Percentiles rank a stretch among this genome's conserved stretches.
Evolutionary conservation across 64 coral and sea anemone genomes (phyloP).

Genomic region (Catalaphyllia jardinei): DNA sequence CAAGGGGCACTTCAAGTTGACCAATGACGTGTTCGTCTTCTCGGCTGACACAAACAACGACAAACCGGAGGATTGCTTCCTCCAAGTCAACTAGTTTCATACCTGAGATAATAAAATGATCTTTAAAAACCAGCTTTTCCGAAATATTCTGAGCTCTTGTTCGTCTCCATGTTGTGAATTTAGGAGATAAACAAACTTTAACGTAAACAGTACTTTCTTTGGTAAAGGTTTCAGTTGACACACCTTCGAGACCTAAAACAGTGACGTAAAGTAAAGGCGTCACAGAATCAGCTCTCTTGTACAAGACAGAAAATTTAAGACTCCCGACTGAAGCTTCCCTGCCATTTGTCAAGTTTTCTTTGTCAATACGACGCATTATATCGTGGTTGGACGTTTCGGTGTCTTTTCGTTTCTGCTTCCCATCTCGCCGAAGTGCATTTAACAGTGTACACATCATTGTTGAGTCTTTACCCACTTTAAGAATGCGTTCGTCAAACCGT

Average conservation of each 20-base stretch:
- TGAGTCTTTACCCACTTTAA: constrained; percentile 29
- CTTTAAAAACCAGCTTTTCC: background rate
- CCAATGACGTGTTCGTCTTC: constrained; percentile 1
- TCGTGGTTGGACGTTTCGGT: background rate
- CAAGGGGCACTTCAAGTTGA: constrained; percentile 4
- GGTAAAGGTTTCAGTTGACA: background rate
- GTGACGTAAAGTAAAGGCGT: constrained; percentile 49
- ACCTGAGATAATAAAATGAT: constrained; percentile 33
- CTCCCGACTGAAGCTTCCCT: background rate
- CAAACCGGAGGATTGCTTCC: background rate
- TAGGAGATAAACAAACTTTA: constrained; percentile 11
- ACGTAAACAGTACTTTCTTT: background rate
- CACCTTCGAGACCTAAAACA: constrained; percentile 18
- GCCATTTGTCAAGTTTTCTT: background rate
- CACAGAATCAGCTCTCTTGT: background rate
- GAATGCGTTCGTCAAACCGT: background rate
- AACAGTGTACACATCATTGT: background rate
- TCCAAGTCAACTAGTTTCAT: constrained; percentile 21
- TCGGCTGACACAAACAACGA: constrained; percentile 19
- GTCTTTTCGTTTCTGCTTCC: background rate
- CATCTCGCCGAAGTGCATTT: constrained; percentile 3
- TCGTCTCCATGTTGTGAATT: constrained; percentile 31
- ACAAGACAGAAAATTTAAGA: constrained; percentile 54
- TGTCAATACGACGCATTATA: too few species aligned
- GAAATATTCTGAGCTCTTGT: constrained; percentile 14